Evolutionary conservation across 2,797 vertebrate genomes (phyloP).

Genomic region (Psittacula echo): DNA sequence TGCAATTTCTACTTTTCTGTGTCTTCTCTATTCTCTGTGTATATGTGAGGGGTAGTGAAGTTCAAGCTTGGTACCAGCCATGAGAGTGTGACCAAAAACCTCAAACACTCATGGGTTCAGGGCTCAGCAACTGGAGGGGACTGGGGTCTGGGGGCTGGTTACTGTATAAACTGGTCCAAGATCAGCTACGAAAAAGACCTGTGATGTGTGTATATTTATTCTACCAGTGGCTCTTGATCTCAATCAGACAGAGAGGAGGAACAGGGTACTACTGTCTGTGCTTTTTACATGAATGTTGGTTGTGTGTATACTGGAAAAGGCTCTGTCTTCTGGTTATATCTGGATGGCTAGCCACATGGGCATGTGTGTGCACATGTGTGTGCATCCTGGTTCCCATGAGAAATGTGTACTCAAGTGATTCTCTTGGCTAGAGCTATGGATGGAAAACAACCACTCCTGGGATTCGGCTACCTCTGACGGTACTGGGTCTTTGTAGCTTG

Average conservation of each 20-base stretch:
- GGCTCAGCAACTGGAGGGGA: background rate
- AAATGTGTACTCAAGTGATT: background rate
- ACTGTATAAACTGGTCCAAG: background rate
- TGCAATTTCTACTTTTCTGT: background rate
- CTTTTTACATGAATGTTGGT: background rate
- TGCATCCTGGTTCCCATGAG: no score
- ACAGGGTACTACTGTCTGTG: background rate
- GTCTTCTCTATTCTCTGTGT: background rate
- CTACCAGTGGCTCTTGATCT: background rate
- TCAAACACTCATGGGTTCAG: background rate
- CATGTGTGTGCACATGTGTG: rapidly evolving
- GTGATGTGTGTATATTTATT: background rate
- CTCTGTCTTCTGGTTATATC: background rate
- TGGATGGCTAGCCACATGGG: rapidly evolving
- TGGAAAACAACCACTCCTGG: background rate
- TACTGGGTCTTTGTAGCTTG: background rate
- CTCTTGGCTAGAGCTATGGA: background rate
- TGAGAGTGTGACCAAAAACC: background rate
- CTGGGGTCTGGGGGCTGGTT: background rate
- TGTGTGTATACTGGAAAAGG: background rate
- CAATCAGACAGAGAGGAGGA: background rate
- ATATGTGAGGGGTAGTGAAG: background rate
- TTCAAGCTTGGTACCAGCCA: background rate
- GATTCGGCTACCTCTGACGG: background rate
- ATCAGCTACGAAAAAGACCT: background rate